Percentiles rank a stretch among this genome's conserved stretches.
These are phyloP conservation scores for Chamaea fasciata DNA, from an alignment of 2,113 vertebrate species.

Conservation along the genomic window DNA sequence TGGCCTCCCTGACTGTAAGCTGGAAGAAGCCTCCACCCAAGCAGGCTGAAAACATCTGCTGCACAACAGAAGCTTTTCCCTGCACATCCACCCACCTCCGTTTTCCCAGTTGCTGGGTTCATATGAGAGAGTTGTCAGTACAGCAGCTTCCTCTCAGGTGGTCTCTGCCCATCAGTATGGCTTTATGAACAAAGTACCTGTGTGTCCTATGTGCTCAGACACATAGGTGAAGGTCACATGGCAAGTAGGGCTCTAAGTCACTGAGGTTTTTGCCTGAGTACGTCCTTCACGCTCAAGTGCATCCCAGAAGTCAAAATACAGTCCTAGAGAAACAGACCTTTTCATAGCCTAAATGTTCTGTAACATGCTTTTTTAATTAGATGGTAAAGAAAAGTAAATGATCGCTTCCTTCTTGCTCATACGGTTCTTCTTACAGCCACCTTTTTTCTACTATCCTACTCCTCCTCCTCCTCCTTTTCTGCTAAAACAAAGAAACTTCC, in stretches of 20 bases:
- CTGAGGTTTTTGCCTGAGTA: background rate
- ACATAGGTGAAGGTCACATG: background rate
- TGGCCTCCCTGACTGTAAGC: background rate
- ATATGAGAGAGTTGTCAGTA: background rate
- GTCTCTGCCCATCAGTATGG: background rate
- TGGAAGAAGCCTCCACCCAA: background rate
- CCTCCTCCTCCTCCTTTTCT: background rate
- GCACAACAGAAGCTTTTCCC: background rate
- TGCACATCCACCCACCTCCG: background rate
- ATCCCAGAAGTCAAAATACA: background rate
- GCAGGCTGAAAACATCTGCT: constrained; percentile 16
- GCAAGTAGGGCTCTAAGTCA: background rate
- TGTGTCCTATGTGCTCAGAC: background rate
- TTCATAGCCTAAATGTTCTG: background rate
- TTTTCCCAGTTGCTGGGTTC: background rate
- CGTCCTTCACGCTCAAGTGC: background rate
- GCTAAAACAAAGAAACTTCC: background rate
- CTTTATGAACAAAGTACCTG: background rate
- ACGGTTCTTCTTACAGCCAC: background rate
- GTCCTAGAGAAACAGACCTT: background rate
- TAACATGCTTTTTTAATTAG: background rate
- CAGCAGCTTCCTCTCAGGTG: background rate
- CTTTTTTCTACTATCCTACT: background rate
- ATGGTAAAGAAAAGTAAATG: background rate
- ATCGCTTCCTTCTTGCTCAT: background rate